These are phyloP conservation scores for Dasyprocta punctata DNA, from an alignment of 2,113 vertebrate genomes.

Conservation along the genomic window DNA sequence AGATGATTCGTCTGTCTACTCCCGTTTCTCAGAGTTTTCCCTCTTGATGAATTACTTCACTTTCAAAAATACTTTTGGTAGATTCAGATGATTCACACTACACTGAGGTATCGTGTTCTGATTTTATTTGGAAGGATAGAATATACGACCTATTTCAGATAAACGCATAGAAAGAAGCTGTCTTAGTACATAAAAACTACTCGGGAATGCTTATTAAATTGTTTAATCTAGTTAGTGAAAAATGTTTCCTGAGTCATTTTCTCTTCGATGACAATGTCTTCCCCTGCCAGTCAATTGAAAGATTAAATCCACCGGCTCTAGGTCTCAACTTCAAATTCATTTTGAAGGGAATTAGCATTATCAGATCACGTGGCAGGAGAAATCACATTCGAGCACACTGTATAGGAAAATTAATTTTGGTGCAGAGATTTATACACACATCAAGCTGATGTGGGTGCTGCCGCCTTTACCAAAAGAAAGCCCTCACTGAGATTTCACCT, in stretches of 20 bases:
- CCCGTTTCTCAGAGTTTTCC: neutral
- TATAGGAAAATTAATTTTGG: neutral
- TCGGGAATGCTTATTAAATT: conserved; percentile 31
- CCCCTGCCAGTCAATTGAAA: neutral
- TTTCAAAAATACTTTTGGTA: neutral
- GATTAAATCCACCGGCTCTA: conserved; percentile 19
- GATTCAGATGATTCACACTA: neutral
- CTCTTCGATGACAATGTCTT: neutral
- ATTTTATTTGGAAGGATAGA: conserved; percentile 8
- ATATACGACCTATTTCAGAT: conserved; percentile 35
- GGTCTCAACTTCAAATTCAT: neutral
- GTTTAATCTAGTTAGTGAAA: conserved; percentile 28
- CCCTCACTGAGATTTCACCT: neutral
- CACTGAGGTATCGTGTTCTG: neutral
- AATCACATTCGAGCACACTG: neutral
- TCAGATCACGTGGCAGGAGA: neutral
- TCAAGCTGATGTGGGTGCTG: neutral
- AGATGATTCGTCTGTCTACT: neutral
- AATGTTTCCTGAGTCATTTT: conserved; percentile 49
- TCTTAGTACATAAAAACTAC: neutral
- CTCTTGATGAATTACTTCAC: neutral
- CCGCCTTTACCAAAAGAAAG: neutral
- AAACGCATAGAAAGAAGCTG: neutral
- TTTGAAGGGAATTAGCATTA: conserved; percentile 10
- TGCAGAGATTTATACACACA: neutral